Evolutionary conservation across 2,113 vertebrate species (phyloP).

Genomic region (Scophthalmus maximus): DNA sequence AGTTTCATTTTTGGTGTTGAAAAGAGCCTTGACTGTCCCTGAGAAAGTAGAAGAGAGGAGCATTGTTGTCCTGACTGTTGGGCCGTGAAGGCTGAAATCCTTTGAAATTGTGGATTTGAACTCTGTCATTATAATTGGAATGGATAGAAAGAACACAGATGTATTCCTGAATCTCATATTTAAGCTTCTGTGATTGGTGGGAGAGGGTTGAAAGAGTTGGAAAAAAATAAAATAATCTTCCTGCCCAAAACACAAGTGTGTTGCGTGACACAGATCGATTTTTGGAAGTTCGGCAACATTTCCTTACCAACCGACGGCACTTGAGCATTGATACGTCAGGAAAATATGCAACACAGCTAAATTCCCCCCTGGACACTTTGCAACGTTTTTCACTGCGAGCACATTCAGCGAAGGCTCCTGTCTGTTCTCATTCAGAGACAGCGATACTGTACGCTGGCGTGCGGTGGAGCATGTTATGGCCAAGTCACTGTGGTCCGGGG

Average conservation of each 20-base stretch:
- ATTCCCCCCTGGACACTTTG: background rate
- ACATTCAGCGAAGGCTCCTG: background rate
- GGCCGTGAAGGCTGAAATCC: background rate
- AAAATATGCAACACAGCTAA: background rate
- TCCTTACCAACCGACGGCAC: too few species aligned
- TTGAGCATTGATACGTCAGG: too few species aligned
- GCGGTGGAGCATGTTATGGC: slow-evolving; percentile 46
- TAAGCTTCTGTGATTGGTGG: too few species aligned
- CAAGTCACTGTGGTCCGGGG: slow-evolving; percentile 58
- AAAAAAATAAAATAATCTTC: too few species aligned
- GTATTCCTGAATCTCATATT: background rate
- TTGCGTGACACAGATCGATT: too few species aligned
- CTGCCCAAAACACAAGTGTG: too few species aligned
- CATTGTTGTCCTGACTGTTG: background rate
- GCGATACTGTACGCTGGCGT: slow-evolving; percentile 25
- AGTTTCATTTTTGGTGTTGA: too few species aligned
- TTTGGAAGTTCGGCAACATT: too few species aligned
- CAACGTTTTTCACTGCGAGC: background rate
- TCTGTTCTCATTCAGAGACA: slow-evolving; percentile 21
- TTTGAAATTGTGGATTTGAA: too few species aligned
- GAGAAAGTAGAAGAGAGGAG: background rate
- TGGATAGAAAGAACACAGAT: background rate
- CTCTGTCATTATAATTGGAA: too few species aligned
- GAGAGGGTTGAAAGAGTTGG: too few species aligned
- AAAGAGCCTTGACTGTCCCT: background rate